Conservation (phyloP, 2,113 vertebrate genomes). For the Elaphurus davidianus region DNA sequence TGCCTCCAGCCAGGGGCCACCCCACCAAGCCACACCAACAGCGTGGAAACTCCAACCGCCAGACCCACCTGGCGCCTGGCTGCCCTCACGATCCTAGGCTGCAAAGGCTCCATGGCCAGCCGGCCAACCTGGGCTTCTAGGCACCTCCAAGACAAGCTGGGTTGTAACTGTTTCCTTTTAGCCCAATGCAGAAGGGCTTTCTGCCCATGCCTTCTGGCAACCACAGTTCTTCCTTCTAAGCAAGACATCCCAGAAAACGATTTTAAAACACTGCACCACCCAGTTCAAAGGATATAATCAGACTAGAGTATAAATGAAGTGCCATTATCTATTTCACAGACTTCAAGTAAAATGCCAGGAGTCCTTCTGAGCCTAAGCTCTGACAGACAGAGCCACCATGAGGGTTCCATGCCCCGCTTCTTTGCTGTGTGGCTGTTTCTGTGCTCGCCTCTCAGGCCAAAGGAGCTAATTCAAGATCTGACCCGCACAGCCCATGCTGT, state of each 20-base stretch:
- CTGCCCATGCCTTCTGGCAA: neutral
- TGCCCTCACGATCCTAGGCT: neutral
- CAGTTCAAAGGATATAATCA: neutral
- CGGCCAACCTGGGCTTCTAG: neutral
- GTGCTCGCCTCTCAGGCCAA: neutral
- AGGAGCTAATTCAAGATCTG: neutral
- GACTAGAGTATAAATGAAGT: neutral
- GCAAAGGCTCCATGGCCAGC: neutral
- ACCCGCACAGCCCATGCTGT: accelerated
- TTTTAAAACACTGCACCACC: neutral
- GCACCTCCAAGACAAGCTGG: neutral
- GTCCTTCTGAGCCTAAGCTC: too few species aligned
- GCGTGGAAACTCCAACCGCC: accelerated
- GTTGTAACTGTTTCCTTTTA: neutral
- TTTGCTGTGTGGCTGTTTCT: neutral
- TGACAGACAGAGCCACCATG: accelerated
- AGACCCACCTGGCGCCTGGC: neutral
- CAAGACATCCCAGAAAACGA: neutral
- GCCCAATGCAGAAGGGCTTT: neutral
- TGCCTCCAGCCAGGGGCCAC: neutral
- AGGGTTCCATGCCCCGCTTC: accelerated
- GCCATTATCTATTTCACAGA: neutral
- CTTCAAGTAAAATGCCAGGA: neutral
- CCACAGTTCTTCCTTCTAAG: neutral
- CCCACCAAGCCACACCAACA: too few species aligned